Conservation (phyloP, 2,797 vertebrate species). For the Typhlichthys subterraneus region DNA sequence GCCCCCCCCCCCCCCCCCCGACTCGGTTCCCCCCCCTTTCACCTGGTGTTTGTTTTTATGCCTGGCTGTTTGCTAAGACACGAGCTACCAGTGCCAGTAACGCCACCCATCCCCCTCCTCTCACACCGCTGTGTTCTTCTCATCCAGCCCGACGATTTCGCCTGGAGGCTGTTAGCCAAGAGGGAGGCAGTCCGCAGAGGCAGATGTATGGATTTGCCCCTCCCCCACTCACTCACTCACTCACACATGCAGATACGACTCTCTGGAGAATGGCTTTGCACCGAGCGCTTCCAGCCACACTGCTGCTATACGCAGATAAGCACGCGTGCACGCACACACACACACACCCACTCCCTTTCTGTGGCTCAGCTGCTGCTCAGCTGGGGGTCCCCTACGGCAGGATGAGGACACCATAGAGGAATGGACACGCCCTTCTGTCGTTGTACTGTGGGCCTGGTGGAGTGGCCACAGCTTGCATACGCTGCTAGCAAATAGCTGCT, state of each 20-base stretch:
- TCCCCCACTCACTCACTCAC: constrained; percentile 44
- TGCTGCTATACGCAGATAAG: constrained; percentile 6
- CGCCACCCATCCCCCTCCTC: background rate
- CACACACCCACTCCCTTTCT: constrained; percentile 3
- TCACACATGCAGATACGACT: constrained; percentile 56
- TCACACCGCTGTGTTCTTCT: background rate
- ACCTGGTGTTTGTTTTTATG: constrained; percentile 10
- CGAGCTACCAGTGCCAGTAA: constrained; percentile 24
- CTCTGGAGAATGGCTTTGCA: constrained; percentile 57
- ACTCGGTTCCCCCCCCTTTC: background rate
- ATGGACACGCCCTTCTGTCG: too few relatives aligned
- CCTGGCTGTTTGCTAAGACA: constrained; percentile 16
- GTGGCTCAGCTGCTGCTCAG: constrained; percentile 43
- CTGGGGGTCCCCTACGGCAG: constrained; percentile 18
- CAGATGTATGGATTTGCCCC: constrained; percentile 55
- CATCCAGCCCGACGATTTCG: constrained; percentile 35
- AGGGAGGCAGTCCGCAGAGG: constrained; percentile 22
- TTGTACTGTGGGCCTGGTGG: too few relatives aligned
- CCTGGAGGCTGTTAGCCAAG: constrained; percentile 22
- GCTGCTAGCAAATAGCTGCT: too few relatives aligned
- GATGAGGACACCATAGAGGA: too few relatives aligned
- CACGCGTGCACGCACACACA: background rate
- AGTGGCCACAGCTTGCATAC: too few relatives aligned
- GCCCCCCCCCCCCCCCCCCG: background rate
- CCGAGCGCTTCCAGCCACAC: constrained; percentile 31